Percentiles rank a stretch among this genome's conserved stretches.
Evolutionary conservation across 2,888 invertebrate genomes (phyloP).

Genomic region (Petrolisthes cinctipes): DNA sequence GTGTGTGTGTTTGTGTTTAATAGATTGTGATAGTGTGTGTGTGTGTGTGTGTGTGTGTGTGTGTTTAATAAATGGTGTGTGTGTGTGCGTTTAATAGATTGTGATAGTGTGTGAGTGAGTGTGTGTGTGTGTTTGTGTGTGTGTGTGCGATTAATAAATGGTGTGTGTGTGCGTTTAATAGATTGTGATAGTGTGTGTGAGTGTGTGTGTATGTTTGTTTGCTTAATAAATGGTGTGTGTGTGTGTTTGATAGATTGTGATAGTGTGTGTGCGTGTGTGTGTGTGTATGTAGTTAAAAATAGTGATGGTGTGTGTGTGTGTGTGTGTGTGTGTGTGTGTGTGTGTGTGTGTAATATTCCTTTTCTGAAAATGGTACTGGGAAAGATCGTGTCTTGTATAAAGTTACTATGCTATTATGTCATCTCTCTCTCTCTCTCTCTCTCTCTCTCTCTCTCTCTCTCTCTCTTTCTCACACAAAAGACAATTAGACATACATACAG

Average conservation of each 20-base stretch:
- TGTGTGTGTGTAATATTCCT: not conserved
- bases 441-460: not conserved
- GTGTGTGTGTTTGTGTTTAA: too few species aligned
- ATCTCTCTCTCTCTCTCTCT: not conserved
- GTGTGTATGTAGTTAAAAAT: not conserved
- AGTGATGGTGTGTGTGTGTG: not conserved
- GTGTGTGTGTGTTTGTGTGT: not conserved
- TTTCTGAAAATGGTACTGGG: not conserved
- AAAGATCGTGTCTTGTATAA: not conserved
- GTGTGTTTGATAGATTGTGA: not conserved
- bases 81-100: not conserved
- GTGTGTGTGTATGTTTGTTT: not conserved
- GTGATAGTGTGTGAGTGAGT: not conserved
- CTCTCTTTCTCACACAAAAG: not conserved
- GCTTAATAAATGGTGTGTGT: not conserved
- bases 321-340: conserved; percentile 18
- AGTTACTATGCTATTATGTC: not conserved
- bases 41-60: not conserved
- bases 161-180: not conserved
- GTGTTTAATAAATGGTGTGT: not conserved
- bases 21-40: too few species aligned
- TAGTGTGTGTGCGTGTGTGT: not conserved
- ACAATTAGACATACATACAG: not conserved
- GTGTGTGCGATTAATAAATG: too few species aligned
- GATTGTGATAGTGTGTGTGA: not conserved